These are phyloP conservation scores for Leucophenga montana DNA, from an alignment of 2,888 invertebrate genomes.

Conservation along the genomic window DNA sequence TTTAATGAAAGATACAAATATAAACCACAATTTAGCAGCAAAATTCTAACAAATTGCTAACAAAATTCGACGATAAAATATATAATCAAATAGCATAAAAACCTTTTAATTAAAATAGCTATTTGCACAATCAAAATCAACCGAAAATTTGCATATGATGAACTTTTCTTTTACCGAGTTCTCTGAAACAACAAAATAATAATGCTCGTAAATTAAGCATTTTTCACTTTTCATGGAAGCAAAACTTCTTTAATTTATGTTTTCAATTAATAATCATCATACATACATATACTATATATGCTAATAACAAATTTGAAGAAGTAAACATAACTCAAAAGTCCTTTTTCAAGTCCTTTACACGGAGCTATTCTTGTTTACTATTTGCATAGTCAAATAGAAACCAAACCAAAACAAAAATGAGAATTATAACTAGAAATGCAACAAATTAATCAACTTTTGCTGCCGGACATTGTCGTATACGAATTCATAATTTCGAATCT, in stretches of 20 bases:
- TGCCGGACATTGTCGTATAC: constrained; percentile 32
- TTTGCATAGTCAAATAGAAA: neutral
- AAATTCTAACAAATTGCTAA: no score
- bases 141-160: constrained; percentile 22
- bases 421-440: constrained; percentile 36
- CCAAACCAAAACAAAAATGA: neutral
- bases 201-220: no score
- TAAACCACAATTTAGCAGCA: constrained; percentile 42
- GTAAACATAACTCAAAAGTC: constrained; percentile 20
- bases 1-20: neutral
- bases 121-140: neutral
- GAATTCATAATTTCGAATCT: constrained; percentile 53
- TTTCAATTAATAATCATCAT: constrained; percentile 58
- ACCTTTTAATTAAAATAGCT: constrained; percentile 9
- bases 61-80: constrained; percentile 34
- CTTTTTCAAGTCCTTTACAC: no score
- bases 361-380: neutral
- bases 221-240: no score
- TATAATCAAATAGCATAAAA: neutral
- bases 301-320: constrained; percentile 25
- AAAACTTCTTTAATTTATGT: constrained; percentile 29
- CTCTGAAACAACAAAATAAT: neutral
- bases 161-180: neutral
- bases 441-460: constrained; percentile 59
- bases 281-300: neutral